Percentiles rank a stretch among this genome's conserved stretches.
Evolutionary conservation across 2,113 vertebrate genomes (phyloP).

Genomic region (Zeus faber): DNA sequence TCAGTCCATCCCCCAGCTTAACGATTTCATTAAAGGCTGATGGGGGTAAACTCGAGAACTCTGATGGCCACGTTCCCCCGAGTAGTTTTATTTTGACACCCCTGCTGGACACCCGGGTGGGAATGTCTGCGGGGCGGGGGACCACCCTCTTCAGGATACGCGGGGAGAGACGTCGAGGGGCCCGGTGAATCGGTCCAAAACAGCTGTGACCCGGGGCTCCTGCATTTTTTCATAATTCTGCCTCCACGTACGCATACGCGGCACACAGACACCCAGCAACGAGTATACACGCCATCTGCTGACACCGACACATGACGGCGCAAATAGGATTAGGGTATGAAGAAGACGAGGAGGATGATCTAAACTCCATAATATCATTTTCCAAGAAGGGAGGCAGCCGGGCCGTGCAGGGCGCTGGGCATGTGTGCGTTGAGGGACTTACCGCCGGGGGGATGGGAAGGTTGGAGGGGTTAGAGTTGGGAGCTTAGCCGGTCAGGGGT

Average conservation of each 20-base stretch:
- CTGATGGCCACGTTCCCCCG: constrained; percentile 49
- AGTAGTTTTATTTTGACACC: constrained; percentile 43
- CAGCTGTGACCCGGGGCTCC: constrained; percentile 66
- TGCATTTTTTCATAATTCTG: constrained; percentile 56
- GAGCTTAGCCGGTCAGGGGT: constrained; percentile 65
- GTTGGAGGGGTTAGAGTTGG: constrained; percentile 11
- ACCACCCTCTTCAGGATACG: constrained; percentile 48
- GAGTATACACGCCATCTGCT: constrained; percentile 59
- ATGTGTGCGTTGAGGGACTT: constrained; percentile 42
- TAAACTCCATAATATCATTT: constrained; percentile 72
- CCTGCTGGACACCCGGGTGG: constrained; percentile 27
- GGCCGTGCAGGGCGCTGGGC: constrained; percentile 22
- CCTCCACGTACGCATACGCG: constrained; percentile 21
- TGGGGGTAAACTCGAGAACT: constrained; percentile 31
- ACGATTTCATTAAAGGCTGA: constrained; percentile 71
- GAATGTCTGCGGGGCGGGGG: constrained; percentile 15
- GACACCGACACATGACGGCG: constrained; percentile 74
- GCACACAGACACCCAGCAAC: constrained; percentile 22
- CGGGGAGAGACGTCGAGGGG: constrained; percentile 57
- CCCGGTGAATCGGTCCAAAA: constrained; percentile 58
- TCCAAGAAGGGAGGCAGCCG: constrained; percentile 45
- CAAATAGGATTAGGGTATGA: constrained; percentile 77
- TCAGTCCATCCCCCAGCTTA: constrained; percentile 52
- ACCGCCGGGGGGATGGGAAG: constrained; percentile 31
- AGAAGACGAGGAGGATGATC: constrained; percentile 68